Evolutionary conservation across 2,113 vertebrate genomes (phyloP), one percentile per base, ranked within the genome.

Genomic region (Ammodytes marinus): DNA sequence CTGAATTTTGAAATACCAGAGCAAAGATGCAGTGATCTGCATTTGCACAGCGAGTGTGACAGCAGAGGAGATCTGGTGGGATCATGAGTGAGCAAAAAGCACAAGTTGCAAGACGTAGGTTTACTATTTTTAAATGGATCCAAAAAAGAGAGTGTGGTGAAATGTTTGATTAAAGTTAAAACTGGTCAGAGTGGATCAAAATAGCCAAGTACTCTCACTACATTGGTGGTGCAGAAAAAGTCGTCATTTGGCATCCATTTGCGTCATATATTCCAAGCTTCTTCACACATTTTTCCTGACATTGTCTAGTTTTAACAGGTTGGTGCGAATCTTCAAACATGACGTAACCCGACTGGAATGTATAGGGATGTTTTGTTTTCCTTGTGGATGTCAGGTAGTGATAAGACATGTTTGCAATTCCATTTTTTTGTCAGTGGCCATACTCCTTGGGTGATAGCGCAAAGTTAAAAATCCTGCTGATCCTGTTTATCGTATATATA

Each of bases 211-310:
- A 46, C 53, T 13, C 43, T 37, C 57, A 73, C 42, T 70, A 67
- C 35, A 74, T 64, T 49, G 42, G 47, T 70, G 49, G 27, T 71
- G 65, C 19, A 79, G 39, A 14, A 64, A 37, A 66, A 60, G 6
- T 49, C 52, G 69, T 65, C 47, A 59, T 67, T 77, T 83, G 69
- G 61, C 52, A 37, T 69, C 42, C 3, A 15, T 73, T 58, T 57
- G 17, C 52, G 37, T 61, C 52, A 70, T 14, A 68, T 42, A 65
- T 74, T 55, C 27, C 13, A 73, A 42, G 9, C 66, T 67, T 57
- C 4, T 77, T 74, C 65, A 70, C 61, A 60, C 66, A 39, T 75
- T 12, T 64, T 81, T 63, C 42, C 50, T 64, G 17, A 74, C 55
- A 47, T 80, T 63, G 11, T 57, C 19, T 69, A 77, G 39, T 74